A percentile compares a stretch with the other conserved stretches of the same genome.
phyloP scores from a whole-genome alignment of 2,888 invertebrate species.

The Ophion ellenae region DNA sequence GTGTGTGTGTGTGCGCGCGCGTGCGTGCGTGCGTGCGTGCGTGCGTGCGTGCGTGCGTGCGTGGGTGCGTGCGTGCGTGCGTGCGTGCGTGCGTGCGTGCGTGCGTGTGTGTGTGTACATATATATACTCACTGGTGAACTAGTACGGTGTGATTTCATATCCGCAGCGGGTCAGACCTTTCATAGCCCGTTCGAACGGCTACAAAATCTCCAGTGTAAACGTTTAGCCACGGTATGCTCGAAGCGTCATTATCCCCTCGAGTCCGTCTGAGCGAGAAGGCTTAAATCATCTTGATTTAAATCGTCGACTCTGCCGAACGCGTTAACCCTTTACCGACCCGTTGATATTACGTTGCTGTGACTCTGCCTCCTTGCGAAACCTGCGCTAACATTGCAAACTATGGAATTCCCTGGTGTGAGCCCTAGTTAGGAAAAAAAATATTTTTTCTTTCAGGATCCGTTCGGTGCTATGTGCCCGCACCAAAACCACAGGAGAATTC shows the following conservation, averaged over 20 bases:
- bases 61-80: too few species aligned
- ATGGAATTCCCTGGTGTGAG: constrained; percentile 58
- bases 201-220: constrained; percentile 44
- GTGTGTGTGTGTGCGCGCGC: too few species aligned
- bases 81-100: fast-evolving
- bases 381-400: constrained; percentile 53
- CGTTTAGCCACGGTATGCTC: constrained; percentile 33
- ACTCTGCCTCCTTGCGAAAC: constrained; percentile 36
- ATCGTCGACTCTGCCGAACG: constrained; percentile 72
- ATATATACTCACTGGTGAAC: background rate
- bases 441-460: background rate
- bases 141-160: constrained; percentile 22
- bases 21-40: too few species aligned
- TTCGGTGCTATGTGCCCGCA: constrained; percentile 5
- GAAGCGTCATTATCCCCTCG: constrained; percentile 47
- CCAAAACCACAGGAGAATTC: constrained; percentile 30
- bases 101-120: background rate
- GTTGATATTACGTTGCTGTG: constrained; percentile 39
- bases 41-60: too few species aligned
- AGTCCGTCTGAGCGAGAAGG: constrained; percentile 67
- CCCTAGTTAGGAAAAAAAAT: constrained; percentile 68
- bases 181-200: constrained; percentile 21
- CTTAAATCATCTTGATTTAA: constrained; percentile 81
- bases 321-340: constrained; percentile 25
- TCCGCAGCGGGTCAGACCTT: constrained; percentile 40